phyloP scores from a whole-genome alignment of 1,140 invertebrate genomes.

The Camponotus vicinus region DNA sequence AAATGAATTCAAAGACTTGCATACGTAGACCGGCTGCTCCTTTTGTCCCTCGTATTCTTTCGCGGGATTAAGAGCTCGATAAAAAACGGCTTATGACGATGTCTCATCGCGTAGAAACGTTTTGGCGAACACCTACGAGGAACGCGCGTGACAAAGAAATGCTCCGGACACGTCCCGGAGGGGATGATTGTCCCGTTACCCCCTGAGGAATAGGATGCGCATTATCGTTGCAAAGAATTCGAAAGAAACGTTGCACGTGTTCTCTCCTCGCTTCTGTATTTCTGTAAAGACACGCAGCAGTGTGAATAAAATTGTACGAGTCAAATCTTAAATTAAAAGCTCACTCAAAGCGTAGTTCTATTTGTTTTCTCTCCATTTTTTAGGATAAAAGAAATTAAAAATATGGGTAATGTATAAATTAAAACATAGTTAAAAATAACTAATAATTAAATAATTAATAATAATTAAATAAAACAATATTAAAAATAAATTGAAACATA shows the following conservation, averaged over 20 bases:
- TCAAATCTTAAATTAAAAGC: slow-evolving; percentile 45
- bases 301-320: slow-evolving; percentile 6
- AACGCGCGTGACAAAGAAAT: slow-evolving; percentile 34
- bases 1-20: slow-evolving; percentile 59
- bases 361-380: neutral
- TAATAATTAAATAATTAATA: too few relatives aligned
- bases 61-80: slow-evolving; percentile 49
- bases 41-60: slow-evolving; percentile 39
- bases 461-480: too few relatives aligned
- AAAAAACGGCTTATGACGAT: slow-evolving; percentile 20
- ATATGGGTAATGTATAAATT: neutral
- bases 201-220: slow-evolving; percentile 9
- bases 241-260: slow-evolving; percentile 18
- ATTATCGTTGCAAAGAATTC: slow-evolving; percentile 23
- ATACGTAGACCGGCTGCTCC: neutral
- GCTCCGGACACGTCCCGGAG: slow-evolving; percentile 24
- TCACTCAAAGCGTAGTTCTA: neutral
- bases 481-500: neutral
- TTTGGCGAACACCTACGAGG: slow-evolving; percentile 8
- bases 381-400: neutral
- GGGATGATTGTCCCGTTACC: slow-evolving; percentile 6
- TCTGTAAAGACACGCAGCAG: slow-evolving; percentile 13
- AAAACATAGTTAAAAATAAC: too few relatives aligned
- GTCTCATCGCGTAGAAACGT: slow-evolving; percentile 23
- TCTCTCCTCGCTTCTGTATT: neutral